A percentile compares a stretch with the other conserved stretches of the same genome.
Evolutionary conservation across 37 sponge, comb jelly and placozoan species (phyloP).

Genomic region (Spongilla lacustris): DNA sequence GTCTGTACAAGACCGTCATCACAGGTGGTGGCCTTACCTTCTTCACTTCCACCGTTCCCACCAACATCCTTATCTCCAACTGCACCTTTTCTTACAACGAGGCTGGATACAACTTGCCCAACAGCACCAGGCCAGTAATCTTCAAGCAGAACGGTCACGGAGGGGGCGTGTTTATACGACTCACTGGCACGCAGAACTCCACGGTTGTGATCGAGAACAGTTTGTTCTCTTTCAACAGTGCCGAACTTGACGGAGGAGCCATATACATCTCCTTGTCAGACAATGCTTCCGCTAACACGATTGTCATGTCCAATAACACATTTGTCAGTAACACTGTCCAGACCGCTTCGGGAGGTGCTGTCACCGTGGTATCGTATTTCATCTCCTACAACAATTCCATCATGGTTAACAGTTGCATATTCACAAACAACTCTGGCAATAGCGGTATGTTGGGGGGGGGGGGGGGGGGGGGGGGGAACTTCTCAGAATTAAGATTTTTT

Average conservation of each 20-base stretch:
- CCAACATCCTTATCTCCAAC: slow-evolving; percentile 27
- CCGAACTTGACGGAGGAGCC: slow-evolving; percentile 77
- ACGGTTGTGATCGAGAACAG: slow-evolving; percentile 27
- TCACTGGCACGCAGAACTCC: slow-evolving; percentile 14
- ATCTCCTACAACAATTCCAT: slow-evolving; percentile 56
- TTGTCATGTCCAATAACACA: slow-evolving; percentile 17
- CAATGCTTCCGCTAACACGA: background rate
- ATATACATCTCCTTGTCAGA: slow-evolving; percentile 65
- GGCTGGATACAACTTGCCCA: slow-evolving; percentile 30
- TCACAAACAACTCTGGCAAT: slow-evolving; percentile 54
- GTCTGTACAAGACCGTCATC: slow-evolving; percentile 25
- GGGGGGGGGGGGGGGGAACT: background rate
- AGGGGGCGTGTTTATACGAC: slow-evolving; percentile 52
- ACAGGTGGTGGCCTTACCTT: slow-evolving; percentile 65
- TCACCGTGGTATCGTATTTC: slow-evolving; percentile 69
- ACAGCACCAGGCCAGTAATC: slow-evolving; percentile 59
- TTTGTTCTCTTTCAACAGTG: slow-evolving; percentile 40
- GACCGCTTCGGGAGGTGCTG: slow-evolving; percentile 68
- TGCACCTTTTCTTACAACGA: slow-evolving; percentile 56
- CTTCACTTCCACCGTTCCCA: slow-evolving; percentile 9
- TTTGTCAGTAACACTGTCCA: slow-evolving; percentile 44
- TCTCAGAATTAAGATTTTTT: no score
- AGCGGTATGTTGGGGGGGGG: slow-evolving; percentile 32
- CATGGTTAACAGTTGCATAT: slow-evolving; percentile 23
- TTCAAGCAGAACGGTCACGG: slow-evolving; percentile 76